Evolutionary conservation across 2,888 invertebrate genomes (phyloP), one percentile per base, ranked within the genome.

Genomic region (Euspilapteryx auroguttella): DNA sequence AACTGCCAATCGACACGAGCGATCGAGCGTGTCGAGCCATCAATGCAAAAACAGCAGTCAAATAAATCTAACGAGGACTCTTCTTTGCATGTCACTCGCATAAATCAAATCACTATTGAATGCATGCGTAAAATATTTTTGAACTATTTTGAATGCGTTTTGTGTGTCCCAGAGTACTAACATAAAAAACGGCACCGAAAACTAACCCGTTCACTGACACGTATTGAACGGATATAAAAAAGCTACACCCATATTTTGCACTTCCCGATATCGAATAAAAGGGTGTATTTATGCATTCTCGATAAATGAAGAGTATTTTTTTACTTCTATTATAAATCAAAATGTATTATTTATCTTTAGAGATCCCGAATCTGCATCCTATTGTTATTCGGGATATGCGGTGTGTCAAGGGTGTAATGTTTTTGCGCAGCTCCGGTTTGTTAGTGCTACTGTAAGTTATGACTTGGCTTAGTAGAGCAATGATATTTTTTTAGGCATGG

Each of bases 161-260:
- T 47, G 44, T 52, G 39, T 47, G 42, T 45, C 37, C 38, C 44
- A 44, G 39, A 45, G 33, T 26, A 15, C 42, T 40, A 41, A 39
- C 56, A 63, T 64, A 64, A 66, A 57, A 45, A 35, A 37, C 41
- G 41, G 55, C 63, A 17, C 49, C 49, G 53, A 47, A 63, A 65
- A 57, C 61, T 63, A 75, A 71, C 71, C 71, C 75, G 71, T 65
- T 59, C 65, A 54, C 57, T 66, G 66, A 62, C 71, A 69, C 62
- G 65, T 54, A 69, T 69, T 63, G 53, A 66, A 47, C 50, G 44
- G 52, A 55, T 51, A 56, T 54, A 68, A 66, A 69, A 69, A 73
- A 59, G 71, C 58, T 66, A 69, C 75, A 75, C 75, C 75, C 75
- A 75, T 75, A 75, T 75, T 73, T 75, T 73, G 75, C 73, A 71